These are phyloP conservation scores for Sander lucioperca DNA, from an alignment of 2,113 vertebrate species.

Conservation along the genomic window DNA sequence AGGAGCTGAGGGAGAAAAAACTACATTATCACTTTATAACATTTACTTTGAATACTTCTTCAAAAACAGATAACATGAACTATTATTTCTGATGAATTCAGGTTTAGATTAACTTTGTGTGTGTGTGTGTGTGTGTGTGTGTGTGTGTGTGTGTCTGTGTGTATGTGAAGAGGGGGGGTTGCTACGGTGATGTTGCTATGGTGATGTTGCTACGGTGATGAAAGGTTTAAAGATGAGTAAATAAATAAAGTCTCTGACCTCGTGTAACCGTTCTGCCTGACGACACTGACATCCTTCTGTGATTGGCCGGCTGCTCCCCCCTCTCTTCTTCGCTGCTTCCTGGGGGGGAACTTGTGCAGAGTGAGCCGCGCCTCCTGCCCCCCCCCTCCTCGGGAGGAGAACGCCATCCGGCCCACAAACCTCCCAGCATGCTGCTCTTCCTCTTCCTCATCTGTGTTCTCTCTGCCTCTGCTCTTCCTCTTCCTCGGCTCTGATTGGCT, in stretches of 20 bases:
- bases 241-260: too few species aligned
- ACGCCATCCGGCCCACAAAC: conserved; percentile 65
- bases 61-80: too few species aligned
- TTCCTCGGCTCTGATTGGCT: conserved; percentile 45
- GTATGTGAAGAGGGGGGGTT: too few species aligned
- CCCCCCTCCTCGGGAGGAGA: conserved; percentile 31
- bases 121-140: too few species aligned
- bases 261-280: conserved; percentile 46
- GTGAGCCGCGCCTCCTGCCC: conserved; percentile 17
- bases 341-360: conserved; percentile 42
- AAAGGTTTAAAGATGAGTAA: too few species aligned
- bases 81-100: too few species aligned
- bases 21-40: too few species aligned
- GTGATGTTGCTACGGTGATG: too few species aligned
- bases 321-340: conserved; percentile 32
- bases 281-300: conserved; percentile 9
- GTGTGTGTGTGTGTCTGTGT: too few species aligned
- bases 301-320: conserved; percentile 30
- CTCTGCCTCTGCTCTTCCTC: background rate
- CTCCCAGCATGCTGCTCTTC: conserved; percentile 38
- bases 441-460: background rate
- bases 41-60: too few species aligned
- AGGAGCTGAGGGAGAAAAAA: background rate
- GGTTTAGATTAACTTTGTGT: too few species aligned
- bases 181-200: too few species aligned